A percentile compares a stretch with the other conserved stretches of the same genome.
These are phyloP conservation scores for Etheostoma perlongum DNA, from an alignment of 2,797 vertebrate species.

Conservation along the genomic window DNA sequence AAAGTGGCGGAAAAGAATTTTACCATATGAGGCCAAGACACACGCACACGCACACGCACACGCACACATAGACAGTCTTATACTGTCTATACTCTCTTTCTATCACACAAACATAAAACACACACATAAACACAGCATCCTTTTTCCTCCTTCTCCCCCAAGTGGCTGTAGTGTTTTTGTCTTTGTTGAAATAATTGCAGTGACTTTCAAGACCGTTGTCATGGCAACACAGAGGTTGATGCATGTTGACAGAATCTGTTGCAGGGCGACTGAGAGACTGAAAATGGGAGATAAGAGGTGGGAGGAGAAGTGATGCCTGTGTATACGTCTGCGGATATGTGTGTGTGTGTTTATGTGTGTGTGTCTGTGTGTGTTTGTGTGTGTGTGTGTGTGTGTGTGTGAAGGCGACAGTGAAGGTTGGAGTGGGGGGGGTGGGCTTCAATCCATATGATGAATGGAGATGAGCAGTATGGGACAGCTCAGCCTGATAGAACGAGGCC, in stretches of 20 bases:
- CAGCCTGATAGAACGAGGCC: conserved; percentile 59
- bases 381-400: background rate
- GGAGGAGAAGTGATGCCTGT: conserved; percentile 61
- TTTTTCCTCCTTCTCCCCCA: conserved; percentile 37
- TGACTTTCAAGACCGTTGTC: conserved; percentile 75
- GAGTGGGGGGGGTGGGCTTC: conserved; percentile 7
- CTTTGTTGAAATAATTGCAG: conserved; percentile 81
- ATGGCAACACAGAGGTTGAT: conserved; percentile 78
- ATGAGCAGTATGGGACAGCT: conserved; percentile 68
- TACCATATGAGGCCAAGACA: conserved; percentile 23
- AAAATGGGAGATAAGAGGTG: conserved; percentile 80
- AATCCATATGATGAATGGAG: conserved; percentile 69
- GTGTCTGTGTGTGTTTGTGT: conserved; percentile 6
- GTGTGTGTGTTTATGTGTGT: background rate
- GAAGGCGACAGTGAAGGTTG: background rate
- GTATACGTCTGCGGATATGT: background rate
- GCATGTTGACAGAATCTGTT: conserved; percentile 82
- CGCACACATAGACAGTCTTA: background rate
- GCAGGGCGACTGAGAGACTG: conserved; percentile 73
- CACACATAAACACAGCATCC: background rate
- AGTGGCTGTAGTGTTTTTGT: conserved; percentile 73
- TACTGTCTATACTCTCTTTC: background rate
- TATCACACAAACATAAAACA: conserved; percentile 25
- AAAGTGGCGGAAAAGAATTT: conserved; percentile 25
- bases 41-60: conserved; percentile 2